Evolutionary conservation across 53 echinoderm and acorn worm species (phyloP), one percentile per base, ranked within the genome.

Genomic region (Zoroaster sp.): DNA sequence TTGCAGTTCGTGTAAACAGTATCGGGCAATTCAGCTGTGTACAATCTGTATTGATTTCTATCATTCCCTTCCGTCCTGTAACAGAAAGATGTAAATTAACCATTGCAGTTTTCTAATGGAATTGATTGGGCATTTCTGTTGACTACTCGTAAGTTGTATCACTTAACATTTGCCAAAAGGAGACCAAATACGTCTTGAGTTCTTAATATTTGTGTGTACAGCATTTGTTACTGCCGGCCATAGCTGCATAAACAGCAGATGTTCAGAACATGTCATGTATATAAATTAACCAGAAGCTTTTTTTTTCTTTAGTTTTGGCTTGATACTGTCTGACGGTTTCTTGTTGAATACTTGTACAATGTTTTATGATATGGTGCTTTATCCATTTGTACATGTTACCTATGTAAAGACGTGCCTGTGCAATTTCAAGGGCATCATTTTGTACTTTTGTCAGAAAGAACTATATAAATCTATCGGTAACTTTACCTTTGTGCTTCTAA

Each of bases 381-480:
- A 54, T 82, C 82, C 32, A 42, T 45, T 18, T 70, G 23, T 85
- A 68, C 69, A 68, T 28, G 85, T 66, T 47, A 85, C 85, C 41
- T 71, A 49, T 71, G 71, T 85, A 79, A 79, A 59, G 63, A 59
- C 28, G 63, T 59, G 63, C 63, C 63, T 59, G 63, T 55, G 79
- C 79, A 55, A 79, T 79, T 79, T 79, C 55, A 71, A 41, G 49
- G 37, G 41, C 68, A 37, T 13, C 69, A 85, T 36, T 47, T 85
- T 85, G 85, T 85, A 71, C 69, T 85, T 85, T 85, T 85, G 85
- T 85, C 85, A 85, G 85, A 85, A 85, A 71, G 69, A 77, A 85
- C 35, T 70, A 85, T 85, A 34, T 18, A 54, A 66, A 81, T 81
- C 81, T 81, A 81, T 74, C 44, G 23, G 37, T 81, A 81, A 70